Conservation (phyloP, 2,797 vertebrate species). For the Uromys caudimaculatus region DNA sequence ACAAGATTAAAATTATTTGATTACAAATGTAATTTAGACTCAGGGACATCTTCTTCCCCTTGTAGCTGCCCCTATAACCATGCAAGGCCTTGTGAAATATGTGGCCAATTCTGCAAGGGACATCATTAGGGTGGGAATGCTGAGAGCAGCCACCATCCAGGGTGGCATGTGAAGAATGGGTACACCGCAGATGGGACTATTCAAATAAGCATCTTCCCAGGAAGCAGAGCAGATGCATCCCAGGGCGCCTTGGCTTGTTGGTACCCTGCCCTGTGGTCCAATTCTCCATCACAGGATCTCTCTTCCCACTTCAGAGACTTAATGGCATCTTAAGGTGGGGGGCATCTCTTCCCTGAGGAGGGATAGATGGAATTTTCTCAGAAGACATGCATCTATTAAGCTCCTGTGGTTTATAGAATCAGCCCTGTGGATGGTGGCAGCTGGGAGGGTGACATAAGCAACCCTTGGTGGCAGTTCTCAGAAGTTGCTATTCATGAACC, state of each 20-base stretch:
- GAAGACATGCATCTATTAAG: not conserved
- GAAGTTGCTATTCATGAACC: not conserved
- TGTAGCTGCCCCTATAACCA: not conserved
- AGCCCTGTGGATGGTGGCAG: not conserved
- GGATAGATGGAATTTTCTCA: not conserved
- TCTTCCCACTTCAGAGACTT: not conserved
- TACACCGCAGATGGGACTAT: rapidly evolving
- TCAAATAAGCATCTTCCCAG: not conserved
- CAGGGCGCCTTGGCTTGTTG: not conserved
- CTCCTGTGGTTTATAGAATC: constrained; percentile 57
- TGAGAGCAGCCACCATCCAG: not conserved
- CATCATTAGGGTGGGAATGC: not conserved
- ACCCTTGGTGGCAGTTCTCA: not conserved
- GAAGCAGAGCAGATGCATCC: not conserved
- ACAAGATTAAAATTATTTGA: not conserved
- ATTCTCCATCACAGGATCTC: rapidly evolving
- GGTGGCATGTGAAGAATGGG: not conserved
- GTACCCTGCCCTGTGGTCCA: not conserved
- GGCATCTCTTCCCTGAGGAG: constrained; percentile 14
- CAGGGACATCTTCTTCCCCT: not conserved
- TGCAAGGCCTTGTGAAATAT: not conserved
- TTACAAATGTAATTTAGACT: not conserved
- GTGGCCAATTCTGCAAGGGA: not conserved
- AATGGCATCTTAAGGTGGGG: not conserved
- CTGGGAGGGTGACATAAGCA: not conserved